phyloP scores from a whole-genome alignment of 53 echinoderm and acorn worm species.

The Holothuria scabra region DNA sequence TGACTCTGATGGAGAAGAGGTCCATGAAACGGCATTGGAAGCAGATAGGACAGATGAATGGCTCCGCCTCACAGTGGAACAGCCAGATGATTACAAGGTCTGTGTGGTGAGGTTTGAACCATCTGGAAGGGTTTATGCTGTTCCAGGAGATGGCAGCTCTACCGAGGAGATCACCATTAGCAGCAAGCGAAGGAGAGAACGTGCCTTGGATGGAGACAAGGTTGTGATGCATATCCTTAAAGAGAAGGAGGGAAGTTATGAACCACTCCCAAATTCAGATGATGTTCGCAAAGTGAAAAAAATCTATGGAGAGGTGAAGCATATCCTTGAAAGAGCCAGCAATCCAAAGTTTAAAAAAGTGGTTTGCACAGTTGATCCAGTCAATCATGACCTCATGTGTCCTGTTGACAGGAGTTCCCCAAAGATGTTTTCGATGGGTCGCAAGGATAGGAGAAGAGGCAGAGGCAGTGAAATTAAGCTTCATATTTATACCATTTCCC shows the following conservation, averaged over 20 bases:
- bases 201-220: constrained; percentile 78
- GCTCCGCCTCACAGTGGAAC: constrained; percentile 47
- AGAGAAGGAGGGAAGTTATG: constrained; percentile 47
- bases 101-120: constrained; percentile 84
- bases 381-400: constrained; percentile 78
- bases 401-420: constrained; percentile 72
- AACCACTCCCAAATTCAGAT: background rate
- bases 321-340: constrained; percentile 62
- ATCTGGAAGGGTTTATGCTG: constrained; percentile 67
- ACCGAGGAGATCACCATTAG: constrained; percentile 74
- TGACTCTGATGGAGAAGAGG: constrained; percentile 58
- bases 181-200: constrained; percentile 76
- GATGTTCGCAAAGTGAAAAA: constrained; percentile 3
- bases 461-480: background rate
- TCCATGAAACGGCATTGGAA: constrained; percentile 42
- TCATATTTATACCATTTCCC: background rate
- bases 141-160: constrained; percentile 63
- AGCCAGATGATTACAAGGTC: constrained; percentile 80
- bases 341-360: constrained; percentile 63
- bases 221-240: constrained; percentile 77
- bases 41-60: constrained; percentile 46
- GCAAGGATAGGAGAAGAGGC: background rate
- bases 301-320: constrained; percentile 72
- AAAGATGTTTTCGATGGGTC: constrained; percentile 57
- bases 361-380: constrained; percentile 82